phyloP scores from a whole-genome alignment of 1,140 invertebrate species.

The Tetramorium alpestre region DNA sequence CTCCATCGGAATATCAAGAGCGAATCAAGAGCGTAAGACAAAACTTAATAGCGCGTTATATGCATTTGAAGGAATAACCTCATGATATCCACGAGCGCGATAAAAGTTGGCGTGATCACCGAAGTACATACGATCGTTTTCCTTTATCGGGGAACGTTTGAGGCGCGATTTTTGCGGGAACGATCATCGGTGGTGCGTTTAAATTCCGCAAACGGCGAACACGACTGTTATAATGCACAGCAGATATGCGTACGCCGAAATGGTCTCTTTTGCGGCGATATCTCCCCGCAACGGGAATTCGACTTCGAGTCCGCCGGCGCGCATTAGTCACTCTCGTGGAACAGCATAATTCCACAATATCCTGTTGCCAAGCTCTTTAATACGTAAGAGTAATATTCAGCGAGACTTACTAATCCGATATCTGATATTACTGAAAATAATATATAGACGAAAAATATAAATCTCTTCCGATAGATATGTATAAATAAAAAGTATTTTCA shows the following conservation, averaged over 20 bases:
- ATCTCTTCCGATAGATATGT: neutral
- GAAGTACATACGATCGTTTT: constrained; percentile 24
- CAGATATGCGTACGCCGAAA: neutral
- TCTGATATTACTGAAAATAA: neutral
- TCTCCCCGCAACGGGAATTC: constrained; percentile 1
- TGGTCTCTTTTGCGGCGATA: neutral
- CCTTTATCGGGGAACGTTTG: neutral
- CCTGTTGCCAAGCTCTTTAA: neutral
- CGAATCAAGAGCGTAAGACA: neutral
- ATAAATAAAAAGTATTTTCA: neutral
- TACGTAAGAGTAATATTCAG: neutral
- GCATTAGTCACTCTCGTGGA: neutral
- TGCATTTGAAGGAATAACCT: neutral
- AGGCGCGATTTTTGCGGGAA: neutral
- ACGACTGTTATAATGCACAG: neutral
- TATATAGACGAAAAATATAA: neutral
- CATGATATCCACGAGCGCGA: neutral
- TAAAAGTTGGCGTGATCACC: neutral
- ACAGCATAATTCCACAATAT: constrained; percentile 1
- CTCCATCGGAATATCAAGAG: neutral
- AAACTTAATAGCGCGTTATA: constrained; percentile 3
- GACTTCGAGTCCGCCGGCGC: neutral
- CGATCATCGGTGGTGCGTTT: neutral
- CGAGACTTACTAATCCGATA: neutral
- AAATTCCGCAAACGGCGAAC: neutral